Conservation (phyloP, 2,888 invertebrate genomes). For the Deilephila elpenor region DNA sequence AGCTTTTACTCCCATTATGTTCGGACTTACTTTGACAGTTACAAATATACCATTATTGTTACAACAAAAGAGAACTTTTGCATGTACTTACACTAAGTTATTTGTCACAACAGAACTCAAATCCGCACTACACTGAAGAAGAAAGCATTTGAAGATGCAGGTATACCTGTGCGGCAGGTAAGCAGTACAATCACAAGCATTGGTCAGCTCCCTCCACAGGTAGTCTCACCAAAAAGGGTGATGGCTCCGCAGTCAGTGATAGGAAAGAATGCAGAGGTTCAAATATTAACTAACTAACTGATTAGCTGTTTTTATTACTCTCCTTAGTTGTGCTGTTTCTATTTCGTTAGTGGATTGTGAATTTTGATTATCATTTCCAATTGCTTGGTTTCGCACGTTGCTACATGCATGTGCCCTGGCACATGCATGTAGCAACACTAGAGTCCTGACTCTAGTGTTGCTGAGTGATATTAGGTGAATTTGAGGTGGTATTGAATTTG, state of each 20-base stretch:
- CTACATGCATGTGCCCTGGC: slow-evolving; percentile 35
- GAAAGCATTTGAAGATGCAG: slow-evolving; percentile 94
- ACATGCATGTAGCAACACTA: too few relatives aligned
- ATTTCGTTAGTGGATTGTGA: slow-evolving; percentile 47
- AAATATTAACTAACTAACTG: slow-evolving; percentile 72
- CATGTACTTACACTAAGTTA: background rate
- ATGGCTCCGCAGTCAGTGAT: slow-evolving; percentile 69
- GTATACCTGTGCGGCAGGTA: slow-evolving; percentile 89
- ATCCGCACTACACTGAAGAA: slow-evolving; percentile 93
- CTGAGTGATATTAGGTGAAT: background rate
- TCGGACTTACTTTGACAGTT: too few relatives aligned
- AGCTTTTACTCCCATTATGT: too few relatives aligned
- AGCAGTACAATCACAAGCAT: slow-evolving; percentile 80
- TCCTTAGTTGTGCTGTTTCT: slow-evolving; percentile 55
- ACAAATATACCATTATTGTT: too few relatives aligned
- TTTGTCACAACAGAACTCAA: slow-evolving; percentile 87
- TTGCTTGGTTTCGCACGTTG: slow-evolving; percentile 36
- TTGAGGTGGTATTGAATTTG: background rate
- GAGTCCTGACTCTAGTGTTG: slow-evolving; percentile 8
- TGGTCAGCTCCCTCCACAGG: slow-evolving; percentile 62
- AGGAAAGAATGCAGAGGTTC: slow-evolving; percentile 84
- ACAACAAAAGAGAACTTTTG: too few relatives aligned
- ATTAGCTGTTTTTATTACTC: slow-evolving; percentile 46
- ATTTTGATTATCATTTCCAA: slow-evolving; percentile 27
- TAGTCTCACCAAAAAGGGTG: slow-evolving; percentile 66